Conservation (phyloP, 2,888 invertebrate genomes). For the Unio delphinus region DNA sequence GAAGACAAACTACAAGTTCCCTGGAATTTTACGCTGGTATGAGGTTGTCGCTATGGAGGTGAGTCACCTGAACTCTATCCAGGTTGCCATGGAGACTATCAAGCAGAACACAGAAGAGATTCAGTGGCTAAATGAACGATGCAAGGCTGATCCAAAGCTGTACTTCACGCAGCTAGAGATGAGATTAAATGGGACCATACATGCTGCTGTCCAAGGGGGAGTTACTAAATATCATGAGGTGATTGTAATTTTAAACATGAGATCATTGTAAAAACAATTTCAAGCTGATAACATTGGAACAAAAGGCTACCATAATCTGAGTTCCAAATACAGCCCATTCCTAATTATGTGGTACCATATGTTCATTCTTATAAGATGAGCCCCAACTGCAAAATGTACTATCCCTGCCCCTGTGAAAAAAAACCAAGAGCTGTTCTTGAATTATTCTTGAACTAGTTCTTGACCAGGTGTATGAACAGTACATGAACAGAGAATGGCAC, state of each 20-base stretch:
- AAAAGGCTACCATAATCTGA: not conserved
- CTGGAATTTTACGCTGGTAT: slow-evolving; percentile 69
- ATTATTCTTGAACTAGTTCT: too few species aligned
- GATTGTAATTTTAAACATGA: not conserved
- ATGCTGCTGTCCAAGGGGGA: slow-evolving; percentile 69
- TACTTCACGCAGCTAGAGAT: slow-evolving; percentile 64
- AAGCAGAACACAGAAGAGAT: slow-evolving; percentile 56
- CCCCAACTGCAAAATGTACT: too few species aligned
- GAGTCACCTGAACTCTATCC: slow-evolving; percentile 79
- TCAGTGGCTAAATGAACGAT: slow-evolving; percentile 84
- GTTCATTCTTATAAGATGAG: too few species aligned
- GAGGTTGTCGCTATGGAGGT: slow-evolving; percentile 81
- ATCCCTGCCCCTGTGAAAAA: too few species aligned
- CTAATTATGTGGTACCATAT: too few species aligned
- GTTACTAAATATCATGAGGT: slow-evolving; percentile 69
- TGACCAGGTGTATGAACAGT: too few species aligned
- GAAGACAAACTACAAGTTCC: slow-evolving; percentile 59
- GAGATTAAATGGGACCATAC: slow-evolving; percentile 65
- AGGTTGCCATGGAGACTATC: slow-evolving; percentile 62
- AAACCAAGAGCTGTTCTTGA: too few species aligned
- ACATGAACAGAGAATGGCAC: too few species aligned
- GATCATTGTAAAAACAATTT: not conserved
- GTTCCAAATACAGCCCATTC: too few species aligned
- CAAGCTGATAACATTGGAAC: not conserved
- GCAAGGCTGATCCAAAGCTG: slow-evolving; percentile 74